Percentiles rank a stretch among this genome's conserved stretches.
These are phyloP conservation scores for Hypocryptadius cinnamomeus DNA, from an alignment of 2,113 vertebrate species.

Conservation along the genomic window DNA sequence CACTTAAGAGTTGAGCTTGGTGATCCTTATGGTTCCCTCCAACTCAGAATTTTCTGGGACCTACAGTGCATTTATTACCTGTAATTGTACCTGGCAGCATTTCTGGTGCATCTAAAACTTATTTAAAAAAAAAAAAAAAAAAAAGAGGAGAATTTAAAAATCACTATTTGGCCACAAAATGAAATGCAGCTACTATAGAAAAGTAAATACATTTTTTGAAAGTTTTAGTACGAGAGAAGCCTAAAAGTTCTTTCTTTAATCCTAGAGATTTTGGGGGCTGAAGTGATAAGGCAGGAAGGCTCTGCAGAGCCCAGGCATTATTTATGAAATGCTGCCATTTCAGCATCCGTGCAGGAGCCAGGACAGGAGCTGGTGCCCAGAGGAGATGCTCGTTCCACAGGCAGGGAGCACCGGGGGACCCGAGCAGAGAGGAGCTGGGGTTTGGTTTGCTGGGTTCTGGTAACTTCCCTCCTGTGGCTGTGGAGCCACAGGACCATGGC, in stretches of 20 bases:
- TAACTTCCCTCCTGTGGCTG: slow-evolving; percentile 48
- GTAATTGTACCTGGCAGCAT: neutral
- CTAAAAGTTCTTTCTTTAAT: neutral
- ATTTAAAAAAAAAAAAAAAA: neutral
- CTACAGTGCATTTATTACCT: neutral
- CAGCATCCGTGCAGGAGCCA: neutral
- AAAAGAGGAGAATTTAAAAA: too few species aligned
- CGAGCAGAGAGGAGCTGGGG: neutral
- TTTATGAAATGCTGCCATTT: neutral
- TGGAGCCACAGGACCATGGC: slow-evolving; percentile 44
- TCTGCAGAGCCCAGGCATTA: neutral
- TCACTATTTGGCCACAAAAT: neutral
- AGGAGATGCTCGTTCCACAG: neutral
- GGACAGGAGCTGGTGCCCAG: neutral
- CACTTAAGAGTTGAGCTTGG: neutral
- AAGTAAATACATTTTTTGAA: neutral
- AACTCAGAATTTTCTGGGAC: neutral
- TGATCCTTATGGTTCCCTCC: neutral
- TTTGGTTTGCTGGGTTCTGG: neutral
- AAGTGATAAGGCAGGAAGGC: neutral
- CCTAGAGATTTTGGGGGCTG: neutral
- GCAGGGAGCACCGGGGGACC: neutral
- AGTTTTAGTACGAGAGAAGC: neutral
- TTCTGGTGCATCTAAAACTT: neutral
- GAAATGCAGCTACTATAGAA: neutral